Evolutionary conservation across 1,140 invertebrate genomes (phyloP).

Genomic region (Rhysida immarginata): DNA sequence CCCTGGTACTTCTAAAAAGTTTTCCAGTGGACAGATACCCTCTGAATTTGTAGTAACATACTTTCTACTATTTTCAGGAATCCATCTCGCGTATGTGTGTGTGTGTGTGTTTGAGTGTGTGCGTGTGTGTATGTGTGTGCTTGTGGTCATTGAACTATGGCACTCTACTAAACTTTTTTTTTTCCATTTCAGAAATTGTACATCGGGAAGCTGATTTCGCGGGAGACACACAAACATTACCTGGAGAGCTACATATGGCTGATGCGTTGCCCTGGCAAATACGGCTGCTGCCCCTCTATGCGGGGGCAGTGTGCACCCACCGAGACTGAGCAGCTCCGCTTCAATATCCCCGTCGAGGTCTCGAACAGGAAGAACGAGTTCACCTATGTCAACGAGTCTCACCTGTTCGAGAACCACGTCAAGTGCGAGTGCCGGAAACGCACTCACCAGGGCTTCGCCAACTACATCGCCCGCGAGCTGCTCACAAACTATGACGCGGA

Average conservation of each 20-base stretch:
- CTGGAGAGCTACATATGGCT: neutral
- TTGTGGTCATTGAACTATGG: too few species aligned
- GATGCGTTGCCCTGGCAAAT: neutral
- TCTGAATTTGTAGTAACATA: too few species aligned
- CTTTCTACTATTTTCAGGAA: too few species aligned
- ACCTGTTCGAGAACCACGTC: neutral
- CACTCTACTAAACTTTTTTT: too few species aligned
- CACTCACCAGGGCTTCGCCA: neutral
- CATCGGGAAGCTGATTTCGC: neutral
- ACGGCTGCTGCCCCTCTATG: neutral
- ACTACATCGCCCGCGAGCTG: neutral
- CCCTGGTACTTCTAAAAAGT: too few species aligned
- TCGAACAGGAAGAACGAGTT: neutral
- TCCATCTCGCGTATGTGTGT: too few species aligned
- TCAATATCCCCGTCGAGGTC: neutral
- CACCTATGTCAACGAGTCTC: neutral
- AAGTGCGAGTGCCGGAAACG: neutral
- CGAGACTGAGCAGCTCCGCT: neutral
- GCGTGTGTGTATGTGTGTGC: too few species aligned
- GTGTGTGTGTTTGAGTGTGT: too few species aligned
- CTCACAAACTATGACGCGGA: neutral
- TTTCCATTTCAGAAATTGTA: neutral
- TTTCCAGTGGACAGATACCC: too few species aligned
- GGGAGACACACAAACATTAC: neutral
- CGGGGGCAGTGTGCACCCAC: neutral